phyloP scores from a whole-genome alignment of 2,888 invertebrate species.

The Nebria salina region DNA sequence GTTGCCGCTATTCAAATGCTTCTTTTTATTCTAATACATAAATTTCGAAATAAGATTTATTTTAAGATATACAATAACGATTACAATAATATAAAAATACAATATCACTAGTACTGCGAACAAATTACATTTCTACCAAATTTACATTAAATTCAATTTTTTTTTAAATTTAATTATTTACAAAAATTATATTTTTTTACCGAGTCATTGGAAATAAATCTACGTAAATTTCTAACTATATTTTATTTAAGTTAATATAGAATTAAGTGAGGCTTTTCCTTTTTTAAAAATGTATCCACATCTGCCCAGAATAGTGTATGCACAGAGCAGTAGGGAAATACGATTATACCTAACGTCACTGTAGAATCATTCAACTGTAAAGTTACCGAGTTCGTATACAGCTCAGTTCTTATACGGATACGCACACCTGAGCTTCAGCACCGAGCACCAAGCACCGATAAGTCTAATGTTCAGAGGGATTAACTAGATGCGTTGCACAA shows the following conservation, averaged over 20 bases:
- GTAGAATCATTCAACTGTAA: background rate
- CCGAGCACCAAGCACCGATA: background rate
- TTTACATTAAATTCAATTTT: no score
- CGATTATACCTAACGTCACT: background rate
- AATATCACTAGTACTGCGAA: no score
- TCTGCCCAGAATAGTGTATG: background rate
- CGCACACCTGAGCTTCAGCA: background rate
- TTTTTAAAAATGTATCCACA: background rate
- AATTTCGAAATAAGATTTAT: no score
- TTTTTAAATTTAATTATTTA: no score
- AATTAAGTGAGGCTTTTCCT: background rate
- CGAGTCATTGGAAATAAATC: no score
- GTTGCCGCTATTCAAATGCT: no score
- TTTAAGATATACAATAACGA: no score
- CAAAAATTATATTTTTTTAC: no score
- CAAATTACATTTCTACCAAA: no score
- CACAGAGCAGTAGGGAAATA: background rate
- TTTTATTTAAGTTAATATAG: background rate
- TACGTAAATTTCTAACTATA: background rate
- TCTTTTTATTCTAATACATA: no score
- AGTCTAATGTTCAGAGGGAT: background rate
- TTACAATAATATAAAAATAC: no score
- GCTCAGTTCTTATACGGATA: background rate
- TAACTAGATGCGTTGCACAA: background rate
- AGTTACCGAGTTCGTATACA: background rate